These are phyloP conservation scores for Iselma pallidipennis DNA, from an alignment of 2,888 invertebrate genomes.

Conservation along the genomic window DNA sequence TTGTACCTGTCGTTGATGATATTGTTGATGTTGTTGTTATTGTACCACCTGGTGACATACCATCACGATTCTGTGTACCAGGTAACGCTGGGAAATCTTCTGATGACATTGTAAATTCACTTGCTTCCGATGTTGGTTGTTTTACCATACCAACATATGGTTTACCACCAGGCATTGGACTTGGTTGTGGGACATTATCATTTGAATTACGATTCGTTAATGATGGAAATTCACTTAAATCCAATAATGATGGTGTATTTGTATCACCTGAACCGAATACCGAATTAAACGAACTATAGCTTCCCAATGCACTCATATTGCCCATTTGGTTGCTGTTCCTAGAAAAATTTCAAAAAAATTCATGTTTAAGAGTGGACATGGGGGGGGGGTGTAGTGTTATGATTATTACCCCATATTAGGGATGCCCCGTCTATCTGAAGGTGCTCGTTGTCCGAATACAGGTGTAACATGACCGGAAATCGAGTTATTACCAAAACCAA, in stretches of 20 bases:
- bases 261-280: constrained; percentile 71
- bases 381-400: not conserved
- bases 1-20: constrained; percentile 38
- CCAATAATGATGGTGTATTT: constrained; percentile 80
- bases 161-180: constrained; percentile 88
- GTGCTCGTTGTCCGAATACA: constrained; percentile 80
- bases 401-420: constrained; percentile 56
- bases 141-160: constrained; percentile 97
- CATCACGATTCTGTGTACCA: constrained; percentile 79
- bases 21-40: constrained; percentile 50
- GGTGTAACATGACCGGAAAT: constrained; percentile 78
- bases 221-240: constrained; percentile 92
- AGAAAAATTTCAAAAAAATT: constrained; percentile 34
- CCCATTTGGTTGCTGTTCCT: constrained; percentile 64
- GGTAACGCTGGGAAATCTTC: constrained; percentile 99
- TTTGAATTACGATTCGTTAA: constrained; percentile 82
- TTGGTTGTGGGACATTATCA: constrained; percentile 75
- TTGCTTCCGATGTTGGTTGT: constrained; percentile 89
- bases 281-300: constrained; percentile 70
- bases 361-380: not conserved
- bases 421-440: constrained; percentile 73
- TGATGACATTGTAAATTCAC: constrained; percentile 96
- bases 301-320: constrained; percentile 67
- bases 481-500: constrained; percentile 68
- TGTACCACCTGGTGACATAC: constrained; percentile 66